Evolutionary conservation across 2,797 vertebrate genomes (phyloP).

Genomic region (Eulemur coronatus): DNA sequence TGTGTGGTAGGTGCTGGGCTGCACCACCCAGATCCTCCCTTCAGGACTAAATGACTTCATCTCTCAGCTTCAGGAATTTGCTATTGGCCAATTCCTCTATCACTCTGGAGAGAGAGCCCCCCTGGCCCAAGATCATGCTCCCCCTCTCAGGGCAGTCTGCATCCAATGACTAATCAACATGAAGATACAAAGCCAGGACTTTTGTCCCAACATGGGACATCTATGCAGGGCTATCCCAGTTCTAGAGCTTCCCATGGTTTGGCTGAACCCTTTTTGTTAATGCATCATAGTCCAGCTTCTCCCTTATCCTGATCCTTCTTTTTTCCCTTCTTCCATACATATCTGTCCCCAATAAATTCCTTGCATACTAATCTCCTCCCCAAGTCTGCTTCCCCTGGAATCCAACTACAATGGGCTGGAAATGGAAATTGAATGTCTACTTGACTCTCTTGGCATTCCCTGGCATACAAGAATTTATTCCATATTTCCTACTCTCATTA

Average conservation of each 20-base stretch:
- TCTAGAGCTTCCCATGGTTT: neutral
- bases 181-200: neutral
- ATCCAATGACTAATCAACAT: neutral
- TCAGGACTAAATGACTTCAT: neutral
- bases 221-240: neutral
- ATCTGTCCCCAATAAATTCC: neutral
- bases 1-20: too few relatives aligned
- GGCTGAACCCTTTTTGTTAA: neutral
- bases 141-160: neutral
- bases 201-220: neutral
- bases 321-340: neutral
- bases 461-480: neutral
- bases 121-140: rapidly evolving
- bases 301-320: neutral
- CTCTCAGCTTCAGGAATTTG: neutral
- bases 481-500: neutral
- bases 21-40: neutral
- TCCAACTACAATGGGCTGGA: neutral
- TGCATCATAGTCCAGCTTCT: neutral
- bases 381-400: neutral
- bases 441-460: neutral
- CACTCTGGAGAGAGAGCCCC: neutral
- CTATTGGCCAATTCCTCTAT: neutral
- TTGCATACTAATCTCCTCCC: neutral
- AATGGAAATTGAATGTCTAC: neutral